Evolutionary conservation across 2,113 vertebrate genomes (phyloP).

Genomic region (Chaetodon trifascialis): DNA sequence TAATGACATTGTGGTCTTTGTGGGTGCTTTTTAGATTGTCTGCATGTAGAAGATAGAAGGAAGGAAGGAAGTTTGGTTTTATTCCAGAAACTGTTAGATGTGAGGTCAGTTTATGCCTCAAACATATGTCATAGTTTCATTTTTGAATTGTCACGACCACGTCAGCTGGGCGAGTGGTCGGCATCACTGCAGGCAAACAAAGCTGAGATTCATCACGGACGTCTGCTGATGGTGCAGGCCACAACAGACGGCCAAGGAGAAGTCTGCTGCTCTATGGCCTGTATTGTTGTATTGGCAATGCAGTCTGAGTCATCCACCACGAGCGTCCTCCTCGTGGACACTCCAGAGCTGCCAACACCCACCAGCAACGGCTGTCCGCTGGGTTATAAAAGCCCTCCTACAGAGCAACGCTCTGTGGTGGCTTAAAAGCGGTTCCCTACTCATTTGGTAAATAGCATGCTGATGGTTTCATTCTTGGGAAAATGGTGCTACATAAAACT

Average conservation of each 20-base stretch:
- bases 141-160: no score
- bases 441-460: neutral
- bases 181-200: slow-evolving; percentile 56
- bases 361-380: slow-evolving; percentile 55
- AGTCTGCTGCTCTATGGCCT: slow-evolving; percentile 45
- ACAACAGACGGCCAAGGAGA: slow-evolving; percentile 10
- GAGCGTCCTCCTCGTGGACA: slow-evolving; percentile 32
- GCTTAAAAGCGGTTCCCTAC: slow-evolving; percentile 4
- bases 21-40: no score
- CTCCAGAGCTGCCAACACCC: slow-evolving; percentile 56
- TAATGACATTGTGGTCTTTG: no score
- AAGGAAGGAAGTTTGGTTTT: no score
- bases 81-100: no score
- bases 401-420: slow-evolving; percentile 3
- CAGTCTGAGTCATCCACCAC: slow-evolving; percentile 63
- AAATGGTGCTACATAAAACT: neutral
- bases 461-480: neutral
- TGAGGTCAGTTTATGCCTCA: no score
- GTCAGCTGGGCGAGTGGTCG: slow-evolving; percentile 36
- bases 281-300: slow-evolving; percentile 54
- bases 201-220: slow-evolving; percentile 57
- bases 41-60: no score
- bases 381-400: slow-evolving; percentile 42
- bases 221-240: slow-evolving; percentile 51
- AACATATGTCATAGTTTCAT: no score